These are phyloP conservation scores for Adoxophyes honmai DNA, from an alignment of 1,140 invertebrate genomes.

Conservation along the genomic window DNA sequence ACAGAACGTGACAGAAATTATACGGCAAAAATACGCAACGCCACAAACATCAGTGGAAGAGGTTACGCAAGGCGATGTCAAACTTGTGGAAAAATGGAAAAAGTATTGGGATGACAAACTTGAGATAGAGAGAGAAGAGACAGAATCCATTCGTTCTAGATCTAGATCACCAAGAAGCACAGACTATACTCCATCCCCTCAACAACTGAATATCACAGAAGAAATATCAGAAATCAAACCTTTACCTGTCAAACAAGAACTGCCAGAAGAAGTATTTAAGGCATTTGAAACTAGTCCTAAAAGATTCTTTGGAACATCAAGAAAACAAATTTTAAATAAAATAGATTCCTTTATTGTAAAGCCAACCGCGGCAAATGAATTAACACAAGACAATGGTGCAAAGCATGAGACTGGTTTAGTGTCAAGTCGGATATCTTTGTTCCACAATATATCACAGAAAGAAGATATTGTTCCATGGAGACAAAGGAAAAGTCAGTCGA, in stretches of 20 bases:
- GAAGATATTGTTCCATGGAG: conserved; percentile 44
- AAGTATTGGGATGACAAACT: conserved; percentile 64
- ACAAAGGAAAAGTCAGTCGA: conserved; percentile 43
- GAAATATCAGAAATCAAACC: conserved; percentile 6
- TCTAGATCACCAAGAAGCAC: conserved; percentile 22
- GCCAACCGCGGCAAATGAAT: conserved; percentile 34
- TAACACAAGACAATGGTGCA: conserved; percentile 25
- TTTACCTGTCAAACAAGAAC: conserved; percentile 48
- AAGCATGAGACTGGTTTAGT: conserved; percentile 60
- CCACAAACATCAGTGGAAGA: conserved; percentile 6
- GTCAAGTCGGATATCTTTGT: conserved; percentile 68
- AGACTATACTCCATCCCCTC: conserved; percentile 6
- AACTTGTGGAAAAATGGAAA: conserved; percentile 65
- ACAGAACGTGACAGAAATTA: conserved; percentile 27
- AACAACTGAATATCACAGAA: conserved; percentile 6
- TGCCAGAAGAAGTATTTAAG: conserved; percentile 68
- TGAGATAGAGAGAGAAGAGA: conserved; percentile 34
- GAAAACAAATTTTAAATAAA: conserved; percentile 67
- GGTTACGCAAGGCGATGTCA: conserved; percentile 26
- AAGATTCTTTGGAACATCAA: conserved; percentile 66
- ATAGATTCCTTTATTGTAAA: conserved; percentile 65
- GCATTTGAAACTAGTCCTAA: conserved; percentile 72
- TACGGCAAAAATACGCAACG: conserved; percentile 17
- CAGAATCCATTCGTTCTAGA: conserved; percentile 26
- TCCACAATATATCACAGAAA: conserved; percentile 57